Conservation (phyloP, 2,113 vertebrate species). For the Columba janthina region DNA sequence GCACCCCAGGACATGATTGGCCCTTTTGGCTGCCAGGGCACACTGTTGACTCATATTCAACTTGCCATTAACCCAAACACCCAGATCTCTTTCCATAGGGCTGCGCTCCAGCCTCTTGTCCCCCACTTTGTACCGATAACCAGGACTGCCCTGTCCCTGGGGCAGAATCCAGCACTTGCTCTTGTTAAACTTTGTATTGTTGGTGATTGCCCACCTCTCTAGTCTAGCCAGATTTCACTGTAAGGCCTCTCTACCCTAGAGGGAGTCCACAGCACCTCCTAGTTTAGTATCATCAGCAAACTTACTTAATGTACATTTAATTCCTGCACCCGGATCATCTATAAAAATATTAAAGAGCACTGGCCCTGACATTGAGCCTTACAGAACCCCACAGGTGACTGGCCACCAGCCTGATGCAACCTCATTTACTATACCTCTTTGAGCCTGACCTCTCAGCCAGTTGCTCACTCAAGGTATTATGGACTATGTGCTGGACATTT, state of each 20-base stretch:
- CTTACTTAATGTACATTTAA: background rate
- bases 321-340: background rate
- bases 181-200: background rate
- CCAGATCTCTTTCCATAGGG: background rate
- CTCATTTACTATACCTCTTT: background rate
- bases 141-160: too few relatives aligned
- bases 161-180: background rate
- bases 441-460: accelerated
- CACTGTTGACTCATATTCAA: background rate
- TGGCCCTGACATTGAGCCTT: background rate
- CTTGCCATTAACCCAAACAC: background rate
- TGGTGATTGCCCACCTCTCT: background rate
- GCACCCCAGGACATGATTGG: background rate
- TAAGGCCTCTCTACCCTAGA: background rate
- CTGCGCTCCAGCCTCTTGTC: background rate
- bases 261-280: background rate
- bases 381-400: background rate
- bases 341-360: background rate
- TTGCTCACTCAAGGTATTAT: background rate
- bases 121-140: background rate
- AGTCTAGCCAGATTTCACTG: background rate
- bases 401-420: background rate
- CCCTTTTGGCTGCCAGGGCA: background rate
- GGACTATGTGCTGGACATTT: too few relatives aligned
- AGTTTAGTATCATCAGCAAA: background rate